phyloP scores from a whole-genome alignment of 2,797 vertebrate species.

The Poecilia gillii region DNA sequence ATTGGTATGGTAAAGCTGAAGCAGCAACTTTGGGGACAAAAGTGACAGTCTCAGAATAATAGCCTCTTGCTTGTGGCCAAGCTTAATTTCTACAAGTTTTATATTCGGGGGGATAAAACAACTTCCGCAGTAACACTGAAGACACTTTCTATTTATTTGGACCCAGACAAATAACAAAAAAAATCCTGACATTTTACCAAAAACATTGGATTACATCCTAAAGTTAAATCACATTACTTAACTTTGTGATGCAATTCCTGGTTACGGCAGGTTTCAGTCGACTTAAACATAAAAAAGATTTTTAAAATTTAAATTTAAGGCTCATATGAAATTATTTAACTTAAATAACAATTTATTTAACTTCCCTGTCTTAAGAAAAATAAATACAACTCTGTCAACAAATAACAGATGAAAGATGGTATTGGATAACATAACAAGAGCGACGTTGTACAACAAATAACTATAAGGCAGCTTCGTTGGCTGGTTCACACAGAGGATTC shows the following conservation, averaged over 20 bases:
- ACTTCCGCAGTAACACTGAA: conserved; percentile 7
- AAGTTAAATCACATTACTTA: conserved; percentile 1
- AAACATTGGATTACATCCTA: neutral
- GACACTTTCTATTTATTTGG: neutral
- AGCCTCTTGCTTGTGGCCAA: neutral
- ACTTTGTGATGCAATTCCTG: neutral
- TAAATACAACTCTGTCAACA: neutral
- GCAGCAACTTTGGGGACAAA: conserved; percentile 24
- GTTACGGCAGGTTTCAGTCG: neutral
- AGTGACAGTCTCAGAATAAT: conserved; percentile 4
- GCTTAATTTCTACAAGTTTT: neutral
- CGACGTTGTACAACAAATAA: neutral
- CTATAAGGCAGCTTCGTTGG: neutral
- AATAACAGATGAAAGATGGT: neutral
- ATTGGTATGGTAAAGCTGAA: conserved; percentile 31
- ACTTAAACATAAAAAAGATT: neutral
- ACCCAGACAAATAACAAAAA: neutral
- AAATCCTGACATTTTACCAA: neutral
- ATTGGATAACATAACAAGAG: neutral
- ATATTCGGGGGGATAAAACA: neutral
- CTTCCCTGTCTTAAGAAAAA: neutral
- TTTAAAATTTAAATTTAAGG: neutral
- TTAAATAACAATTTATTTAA: neutral
- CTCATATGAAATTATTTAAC: neutral
- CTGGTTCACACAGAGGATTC: neutral